Evolutionary conservation across 1,140 invertebrate species (phyloP), one percentile per base, ranked within the genome.

Genomic region (Ips nitidus): DNA sequence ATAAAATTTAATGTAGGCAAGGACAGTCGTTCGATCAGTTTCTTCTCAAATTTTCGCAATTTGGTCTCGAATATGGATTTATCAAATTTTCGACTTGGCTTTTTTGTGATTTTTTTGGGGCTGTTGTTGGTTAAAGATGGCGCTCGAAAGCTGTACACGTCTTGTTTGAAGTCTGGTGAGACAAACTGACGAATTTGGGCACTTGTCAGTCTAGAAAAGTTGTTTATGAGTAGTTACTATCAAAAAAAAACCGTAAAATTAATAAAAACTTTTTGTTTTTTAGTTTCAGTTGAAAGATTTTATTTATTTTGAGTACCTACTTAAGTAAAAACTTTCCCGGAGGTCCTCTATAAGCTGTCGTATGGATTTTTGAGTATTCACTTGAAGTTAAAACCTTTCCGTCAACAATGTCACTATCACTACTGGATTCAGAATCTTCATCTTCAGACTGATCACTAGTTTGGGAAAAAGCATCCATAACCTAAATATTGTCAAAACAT

Each of bases 141-240:
- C 7, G 8, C n/a, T 3, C 55, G 41, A 62, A 69, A 52, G 41
- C 36, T 22, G 36, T 6, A 63, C 1, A 36, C 2, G 36, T 61
- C 55, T 8, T 58, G 64, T 52, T 65, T 73, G 52, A 67, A 70
- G 53, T 70, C 69, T 41, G 71, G 71, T n/a, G 68, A 73, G 4
- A 73, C 68, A 41, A 70, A 67, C 59, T 73, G 71, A 53, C 71
- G 47, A 7, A 73, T 70, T 50, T 73, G 58, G 6, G 59, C 65
- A 50, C 71, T 73, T 7, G 67, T 67, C 40, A 73, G 22, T 39
- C 65, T 70, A 61, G 1, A 62, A 67, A 22, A 22, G 22, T 22
- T 22, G 22, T 22, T 22, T 22, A 22, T 22, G 2, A 5, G 37
- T 4, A 61, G 42, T 43, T 22, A 6, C 42, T 5, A 3, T 60